A percentile compares a stretch with the other conserved stretches of the same genome.
Evolutionary conservation across 2,113 vertebrate species (phyloP).

Genomic region (Nymphicus hollandicus): DNA sequence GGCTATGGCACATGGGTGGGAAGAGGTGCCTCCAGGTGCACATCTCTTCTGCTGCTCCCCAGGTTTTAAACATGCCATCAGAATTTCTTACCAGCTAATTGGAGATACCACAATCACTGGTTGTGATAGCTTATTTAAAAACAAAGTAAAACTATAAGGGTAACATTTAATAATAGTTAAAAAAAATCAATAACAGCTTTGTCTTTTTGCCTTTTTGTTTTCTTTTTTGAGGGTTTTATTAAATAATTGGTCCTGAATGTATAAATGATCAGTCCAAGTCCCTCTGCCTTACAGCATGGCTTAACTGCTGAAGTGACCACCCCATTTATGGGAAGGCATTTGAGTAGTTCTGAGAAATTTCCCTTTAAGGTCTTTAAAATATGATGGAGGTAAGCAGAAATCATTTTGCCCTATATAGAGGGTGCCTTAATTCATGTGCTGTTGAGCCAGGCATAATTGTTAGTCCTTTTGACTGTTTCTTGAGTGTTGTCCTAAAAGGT

Average conservation of each 20-base stretch:
- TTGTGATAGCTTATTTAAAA: neutral
- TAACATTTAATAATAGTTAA: neutral
- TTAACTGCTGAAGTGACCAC: neutral
- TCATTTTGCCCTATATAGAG: neutral
- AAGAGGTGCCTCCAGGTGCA: neutral
- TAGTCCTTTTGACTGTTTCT: neutral
- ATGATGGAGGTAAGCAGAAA: neutral
- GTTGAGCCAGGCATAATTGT: neutral
- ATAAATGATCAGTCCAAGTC: neutral
- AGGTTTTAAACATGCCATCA: neutral
- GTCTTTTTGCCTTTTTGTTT: neutral
- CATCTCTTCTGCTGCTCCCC: neutral
- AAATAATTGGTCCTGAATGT: neutral
- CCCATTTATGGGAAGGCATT: neutral
- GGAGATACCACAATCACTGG: neutral
- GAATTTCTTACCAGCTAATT: neutral
- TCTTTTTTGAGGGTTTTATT: neutral
- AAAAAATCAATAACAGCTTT: neutral
- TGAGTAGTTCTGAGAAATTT: neutral
- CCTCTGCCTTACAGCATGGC: neutral
- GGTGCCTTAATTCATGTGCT: neutral
- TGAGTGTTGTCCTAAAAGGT: neutral
- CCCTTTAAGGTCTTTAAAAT: neutral
- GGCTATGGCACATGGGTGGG: neutral
- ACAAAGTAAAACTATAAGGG: neutral